These are phyloP conservation scores for Campoletis raptor DNA, from an alignment of 2,888 invertebrate genomes.

Conservation along the genomic window DNA sequence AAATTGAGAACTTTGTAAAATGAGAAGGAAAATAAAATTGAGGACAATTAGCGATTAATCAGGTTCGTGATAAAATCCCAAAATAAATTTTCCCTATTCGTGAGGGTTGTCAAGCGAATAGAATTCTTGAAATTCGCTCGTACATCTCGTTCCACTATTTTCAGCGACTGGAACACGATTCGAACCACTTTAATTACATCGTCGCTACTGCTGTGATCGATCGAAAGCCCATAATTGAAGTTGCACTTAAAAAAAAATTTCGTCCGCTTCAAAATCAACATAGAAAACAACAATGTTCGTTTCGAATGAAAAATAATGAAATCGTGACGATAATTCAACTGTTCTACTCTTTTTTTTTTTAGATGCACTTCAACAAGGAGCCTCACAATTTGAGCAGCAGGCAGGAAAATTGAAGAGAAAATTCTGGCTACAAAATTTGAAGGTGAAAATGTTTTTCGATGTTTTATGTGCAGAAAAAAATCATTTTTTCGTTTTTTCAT, in stretches of 20 bases:
- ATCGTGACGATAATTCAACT: neutral
- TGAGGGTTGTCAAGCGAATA: neutral
- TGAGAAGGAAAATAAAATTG: neutral
- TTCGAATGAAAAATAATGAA: neutral
- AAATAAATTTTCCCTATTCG: slow-evolving; percentile 10
- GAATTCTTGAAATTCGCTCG: neutral
- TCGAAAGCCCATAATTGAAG: slow-evolving; percentile 32
- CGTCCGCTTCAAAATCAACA: neutral
- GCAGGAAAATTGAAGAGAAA: slow-evolving; percentile 98
- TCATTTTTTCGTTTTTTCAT: too few species aligned
- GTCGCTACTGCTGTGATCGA: slow-evolving; percentile 25
- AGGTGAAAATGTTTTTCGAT: slow-evolving; percentile 86
- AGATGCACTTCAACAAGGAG: slow-evolving; percentile 97
- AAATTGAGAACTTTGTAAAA: neutral
- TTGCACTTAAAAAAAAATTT: slow-evolving; percentile 24
- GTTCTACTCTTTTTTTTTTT: slow-evolving; percentile 71
- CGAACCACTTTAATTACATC: slow-evolving; percentile 34
- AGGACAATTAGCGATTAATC: neutral
- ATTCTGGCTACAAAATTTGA: slow-evolving; percentile 99
- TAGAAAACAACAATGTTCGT: neutral
- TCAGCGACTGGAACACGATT: neutral
- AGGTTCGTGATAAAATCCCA: neutral
- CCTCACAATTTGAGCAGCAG: slow-evolving; percentile 98
- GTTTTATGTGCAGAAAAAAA: too few species aligned
- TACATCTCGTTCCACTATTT: slow-evolving; percentile 20